Conservation (phyloP, 2,888 invertebrate species). For the Onthophagus sagittarius region DNA sequence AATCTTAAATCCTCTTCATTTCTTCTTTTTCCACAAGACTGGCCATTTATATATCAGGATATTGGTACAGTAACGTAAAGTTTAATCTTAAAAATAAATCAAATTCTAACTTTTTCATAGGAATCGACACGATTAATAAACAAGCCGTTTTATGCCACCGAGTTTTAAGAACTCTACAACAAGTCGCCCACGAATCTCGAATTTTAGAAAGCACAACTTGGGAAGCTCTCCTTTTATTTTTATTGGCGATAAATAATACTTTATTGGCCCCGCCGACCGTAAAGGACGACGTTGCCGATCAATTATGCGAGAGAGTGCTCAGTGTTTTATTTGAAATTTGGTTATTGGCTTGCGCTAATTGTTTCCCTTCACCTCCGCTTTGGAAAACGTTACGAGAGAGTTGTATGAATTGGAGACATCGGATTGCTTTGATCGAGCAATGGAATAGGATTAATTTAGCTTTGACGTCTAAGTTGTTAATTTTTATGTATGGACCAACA, state of each 20-base stretch:
- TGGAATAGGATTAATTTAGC: constrained; percentile 93
- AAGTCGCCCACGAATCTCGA: constrained; percentile 71
- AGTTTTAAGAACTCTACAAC: constrained; percentile 79
- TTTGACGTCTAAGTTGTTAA: constrained; percentile 77
- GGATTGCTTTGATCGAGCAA: constrained; percentile 87
- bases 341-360: constrained; percentile 70
- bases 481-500: constrained; percentile 83
- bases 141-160: constrained; percentile 93
- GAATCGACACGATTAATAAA: constrained; percentile 83
- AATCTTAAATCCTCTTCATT: not conserved
- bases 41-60: constrained; percentile 85
- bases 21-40: constrained; percentile 67
- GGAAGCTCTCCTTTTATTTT: constrained; percentile 82
- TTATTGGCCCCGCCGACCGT: constrained; percentile 88
- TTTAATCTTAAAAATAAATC: constrained; percentile 14
- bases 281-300: constrained; percentile 88
- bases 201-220: constrained; percentile 82
- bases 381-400: constrained; percentile 95
- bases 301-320: constrained; percentile 88
- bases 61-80: constrained; percentile 65
- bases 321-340: constrained; percentile 81
- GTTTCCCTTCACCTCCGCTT: constrained; percentile 91
- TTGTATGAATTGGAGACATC: constrained; percentile 91
- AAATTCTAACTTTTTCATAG: constrained; percentile 48
- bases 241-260: constrained; percentile 87